phyloP scores from a whole-genome alignment of 2,797 vertebrate species.

The Poecilia gillii region DNA sequence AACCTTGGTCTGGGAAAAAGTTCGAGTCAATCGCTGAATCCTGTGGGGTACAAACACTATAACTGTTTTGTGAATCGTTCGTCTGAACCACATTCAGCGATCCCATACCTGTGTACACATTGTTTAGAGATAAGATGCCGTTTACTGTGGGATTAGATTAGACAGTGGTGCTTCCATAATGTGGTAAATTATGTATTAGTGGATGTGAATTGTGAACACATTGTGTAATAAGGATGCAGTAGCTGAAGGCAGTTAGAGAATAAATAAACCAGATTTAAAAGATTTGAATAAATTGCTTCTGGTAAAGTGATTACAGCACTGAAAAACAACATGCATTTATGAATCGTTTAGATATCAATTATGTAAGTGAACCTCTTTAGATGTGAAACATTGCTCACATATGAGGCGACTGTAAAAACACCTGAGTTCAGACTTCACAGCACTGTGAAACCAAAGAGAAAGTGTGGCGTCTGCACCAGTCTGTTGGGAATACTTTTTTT shows the following conservation, averaged over 20 bases:
- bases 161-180: constrained; percentile 45
- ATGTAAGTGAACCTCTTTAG: neutral
- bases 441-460: neutral
- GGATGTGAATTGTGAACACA: constrained; percentile 43
- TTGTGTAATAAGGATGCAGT: constrained; percentile 11
- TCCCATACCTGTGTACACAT: constrained; percentile 31
- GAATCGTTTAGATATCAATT: neutral
- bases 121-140: constrained; percentile 42
- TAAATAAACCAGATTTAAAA: neutral
- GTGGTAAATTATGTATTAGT: constrained; percentile 49
- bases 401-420: neutral
- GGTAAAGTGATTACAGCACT: neutral
- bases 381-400: neutral
- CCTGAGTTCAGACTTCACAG: constrained; percentile 10
- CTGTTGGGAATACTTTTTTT: neutral
- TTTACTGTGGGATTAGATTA: constrained; percentile 22
- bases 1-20: constrained; percentile 28
- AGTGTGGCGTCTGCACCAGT: neutral
- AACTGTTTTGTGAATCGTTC: neutral
- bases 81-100: neutral
- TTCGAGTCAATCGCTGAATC: constrained; percentile 32
- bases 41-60: constrained; percentile 34
- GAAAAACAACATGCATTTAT: neutral
- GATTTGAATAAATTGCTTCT: neutral
- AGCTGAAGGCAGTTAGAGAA: constrained; percentile 9